Base-by-base conservation (phyloP, 1,140 invertebrate species). In the Scaptomyza pallida region DNA sequence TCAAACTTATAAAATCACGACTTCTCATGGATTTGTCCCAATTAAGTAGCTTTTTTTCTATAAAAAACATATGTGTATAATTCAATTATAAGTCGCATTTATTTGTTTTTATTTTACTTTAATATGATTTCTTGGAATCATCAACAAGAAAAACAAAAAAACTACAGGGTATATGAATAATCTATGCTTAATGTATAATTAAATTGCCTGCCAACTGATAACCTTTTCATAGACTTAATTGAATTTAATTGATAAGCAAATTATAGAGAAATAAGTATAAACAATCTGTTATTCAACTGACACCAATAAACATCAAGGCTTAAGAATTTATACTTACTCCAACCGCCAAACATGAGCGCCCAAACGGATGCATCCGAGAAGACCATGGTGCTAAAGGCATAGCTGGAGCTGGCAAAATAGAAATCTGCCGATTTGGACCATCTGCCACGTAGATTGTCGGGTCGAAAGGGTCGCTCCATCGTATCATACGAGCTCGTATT, bases 391-490 rank as follows among this genome's bases (percentile, higher is more conserved):
- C 70, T 83, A 43, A 91, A 91, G 43, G 86, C 82, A 48, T 83
- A 76, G 5, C 75, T 89, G 17, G 82, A 82, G 59, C 80, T 83
- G 71, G 89, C 86, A 21, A 91, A 91, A 50, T 91, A 90, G 10
- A 91, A 91, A 51, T 91, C 89, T 17, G 47, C 88, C 16, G 90
- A 74, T 19, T 89, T 82, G 17, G 86, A 71, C 89, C 89, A 91
- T 0, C 76, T 72, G 15, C 89, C 89, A 10, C 89, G 86, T n/a
- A 68, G 40, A 15, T 85, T 88, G 19, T 91, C 89, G 21, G 80
- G 75, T 16, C 81, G 76, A 72, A 91, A 91, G 40, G 89, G 89
- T 45, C 78, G 71, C 23, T 90, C 80, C 70, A 89, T 48, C 26
- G 80, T 90, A 43, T 91, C 89, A 54, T 91, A 91, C 13, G 89